phyloP scores from a whole-genome alignment of 2,113 vertebrate genomes.

The Astatotilapia flaviijosephi region DNA sequence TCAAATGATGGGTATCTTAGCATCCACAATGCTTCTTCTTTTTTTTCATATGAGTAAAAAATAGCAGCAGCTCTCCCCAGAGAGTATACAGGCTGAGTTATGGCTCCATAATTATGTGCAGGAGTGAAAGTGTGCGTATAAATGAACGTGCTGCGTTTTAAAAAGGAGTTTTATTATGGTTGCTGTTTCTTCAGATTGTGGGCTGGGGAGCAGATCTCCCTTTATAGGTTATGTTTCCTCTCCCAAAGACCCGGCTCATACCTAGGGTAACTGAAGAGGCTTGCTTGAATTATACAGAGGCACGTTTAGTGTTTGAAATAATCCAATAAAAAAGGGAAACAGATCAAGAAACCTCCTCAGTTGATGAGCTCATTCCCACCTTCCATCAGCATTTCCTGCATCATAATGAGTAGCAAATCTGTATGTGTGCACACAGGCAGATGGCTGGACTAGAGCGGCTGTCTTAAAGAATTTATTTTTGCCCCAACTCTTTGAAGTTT shows the following conservation, averaged over 20 bases:
- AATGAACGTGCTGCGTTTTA: slow-evolving; percentile 53
- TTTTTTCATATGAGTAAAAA: slow-evolving; percentile 43
- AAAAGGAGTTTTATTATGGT: slow-evolving; percentile 54
- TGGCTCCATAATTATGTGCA: slow-evolving; percentile 54
- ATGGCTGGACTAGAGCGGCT: background rate
- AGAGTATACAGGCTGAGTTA: slow-evolving; percentile 48
- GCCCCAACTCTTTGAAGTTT: slow-evolving; percentile 8
- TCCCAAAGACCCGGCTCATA: slow-evolving; percentile 30
- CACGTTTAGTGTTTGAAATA: slow-evolving; percentile 54
- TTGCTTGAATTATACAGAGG: slow-evolving; percentile 45
- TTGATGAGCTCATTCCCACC: slow-evolving; percentile 42
- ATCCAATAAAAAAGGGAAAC: slow-evolving; percentile 26
- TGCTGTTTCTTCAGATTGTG: slow-evolving; percentile 52
- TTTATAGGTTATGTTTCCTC: slow-evolving; percentile 54
- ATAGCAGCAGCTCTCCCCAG: slow-evolving; percentile 39
- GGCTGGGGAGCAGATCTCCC: slow-evolving; percentile 53
- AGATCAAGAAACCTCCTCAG: slow-evolving; percentile 27
- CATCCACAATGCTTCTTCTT: slow-evolving; percentile 10
- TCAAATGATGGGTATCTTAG: slow-evolving; percentile 45
- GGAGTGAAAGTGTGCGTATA: slow-evolving; percentile 42
- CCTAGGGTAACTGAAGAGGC: slow-evolving; percentile 24
- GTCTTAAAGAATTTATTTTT: background rate
- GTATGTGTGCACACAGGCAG: background rate
- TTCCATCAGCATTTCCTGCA: slow-evolving; percentile 46
- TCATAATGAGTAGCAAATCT: slow-evolving; percentile 28